These are phyloP conservation scores for Nesometra sesokonis DNA, from an alignment of 35 echinoderm and acorn worm genomes.

Conservation along the genomic window DNA sequence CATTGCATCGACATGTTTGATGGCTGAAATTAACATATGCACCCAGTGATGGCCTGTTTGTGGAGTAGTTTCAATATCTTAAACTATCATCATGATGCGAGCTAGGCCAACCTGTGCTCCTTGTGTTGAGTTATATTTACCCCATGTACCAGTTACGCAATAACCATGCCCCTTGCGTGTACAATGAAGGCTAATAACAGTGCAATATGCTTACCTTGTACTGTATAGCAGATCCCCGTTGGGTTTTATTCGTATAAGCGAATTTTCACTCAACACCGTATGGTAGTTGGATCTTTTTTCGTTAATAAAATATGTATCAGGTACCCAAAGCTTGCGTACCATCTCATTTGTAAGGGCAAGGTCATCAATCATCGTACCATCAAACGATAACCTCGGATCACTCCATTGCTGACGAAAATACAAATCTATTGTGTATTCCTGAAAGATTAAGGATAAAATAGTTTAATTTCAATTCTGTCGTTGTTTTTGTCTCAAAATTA, in stretches of 20 bases:
- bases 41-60: too few species aligned
- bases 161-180: too few species aligned
- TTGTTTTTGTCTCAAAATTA: too few species aligned
- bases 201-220: conserved; percentile 43
- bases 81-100: too few species aligned
- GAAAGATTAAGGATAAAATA: neutral
- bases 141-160: too few species aligned
- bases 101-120: too few species aligned
- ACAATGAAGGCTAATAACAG: too few species aligned
- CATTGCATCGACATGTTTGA: too few species aligned
- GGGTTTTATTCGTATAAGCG: conserved; percentile 47
- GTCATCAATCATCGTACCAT: neutral
- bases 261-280: conserved; percentile 56
- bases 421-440: conserved; percentile 90
- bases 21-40: too few species aligned
- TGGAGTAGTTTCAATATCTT: too few species aligned
- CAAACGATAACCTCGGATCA: conserved; percentile 43
- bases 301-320: conserved; percentile 90
- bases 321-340: conserved; percentile 57
- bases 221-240: conserved; percentile 62
- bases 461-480: neutral
- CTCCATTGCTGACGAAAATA: conserved; percentile 84
- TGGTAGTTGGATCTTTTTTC: conserved; percentile 73
- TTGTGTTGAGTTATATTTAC: too few species aligned
- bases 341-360: conserved; percentile 62